These are phyloP conservation scores for Epizoanthus illoricatus DNA, from an alignment of 92 coral and sea anemone genomes.

Conservation along the genomic window DNA sequence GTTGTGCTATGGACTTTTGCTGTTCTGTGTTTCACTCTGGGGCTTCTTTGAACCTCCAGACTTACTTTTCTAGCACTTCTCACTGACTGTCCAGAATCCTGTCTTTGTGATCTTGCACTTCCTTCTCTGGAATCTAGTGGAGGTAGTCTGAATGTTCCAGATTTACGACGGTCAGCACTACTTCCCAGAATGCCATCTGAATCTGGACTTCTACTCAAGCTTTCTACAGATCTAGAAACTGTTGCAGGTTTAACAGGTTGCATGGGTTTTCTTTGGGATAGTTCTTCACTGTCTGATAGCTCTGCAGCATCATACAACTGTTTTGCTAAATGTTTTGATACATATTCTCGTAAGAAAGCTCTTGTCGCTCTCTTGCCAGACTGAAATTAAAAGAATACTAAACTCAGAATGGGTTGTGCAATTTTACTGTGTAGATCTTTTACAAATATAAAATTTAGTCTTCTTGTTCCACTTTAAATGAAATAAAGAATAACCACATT, in stretches of 20 bases:
- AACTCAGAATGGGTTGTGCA: neutral
- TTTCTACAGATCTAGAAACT: slow-evolving; percentile 20
- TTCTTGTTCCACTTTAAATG: too few species aligned
- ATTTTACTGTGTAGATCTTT: neutral
- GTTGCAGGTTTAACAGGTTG: slow-evolving; percentile 9
- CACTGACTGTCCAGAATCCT: slow-evolving; percentile 73
- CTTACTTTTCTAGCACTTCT: slow-evolving; percentile 76
- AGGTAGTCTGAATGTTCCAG: slow-evolving; percentile 50
- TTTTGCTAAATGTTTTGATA: slow-evolving; percentile 36
- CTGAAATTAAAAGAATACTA: slow-evolving; percentile 39
- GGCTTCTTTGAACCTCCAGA: slow-evolving; percentile 71
- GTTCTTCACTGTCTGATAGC: neutral
- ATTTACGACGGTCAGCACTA: slow-evolving; percentile 11
- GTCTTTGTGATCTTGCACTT: slow-evolving; percentile 36
- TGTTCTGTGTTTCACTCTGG: slow-evolving; percentile 37
- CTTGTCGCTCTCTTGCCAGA: slow-evolving; percentile 95
- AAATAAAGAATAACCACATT: too few species aligned
- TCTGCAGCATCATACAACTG: slow-evolving; percentile 37
- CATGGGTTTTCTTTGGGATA: neutral
- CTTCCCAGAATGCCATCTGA: neutral
- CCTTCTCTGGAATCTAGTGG: slow-evolving; percentile 38
- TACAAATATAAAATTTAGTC: neutral
- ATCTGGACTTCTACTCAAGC: slow-evolving; percentile 10
- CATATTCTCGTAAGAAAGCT: slow-evolving; percentile 89
- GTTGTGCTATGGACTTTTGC: slow-evolving; percentile 33